Base-by-base conservation (phyloP, 2,888 invertebrate genomes). In the Seira musarum region DNA sequence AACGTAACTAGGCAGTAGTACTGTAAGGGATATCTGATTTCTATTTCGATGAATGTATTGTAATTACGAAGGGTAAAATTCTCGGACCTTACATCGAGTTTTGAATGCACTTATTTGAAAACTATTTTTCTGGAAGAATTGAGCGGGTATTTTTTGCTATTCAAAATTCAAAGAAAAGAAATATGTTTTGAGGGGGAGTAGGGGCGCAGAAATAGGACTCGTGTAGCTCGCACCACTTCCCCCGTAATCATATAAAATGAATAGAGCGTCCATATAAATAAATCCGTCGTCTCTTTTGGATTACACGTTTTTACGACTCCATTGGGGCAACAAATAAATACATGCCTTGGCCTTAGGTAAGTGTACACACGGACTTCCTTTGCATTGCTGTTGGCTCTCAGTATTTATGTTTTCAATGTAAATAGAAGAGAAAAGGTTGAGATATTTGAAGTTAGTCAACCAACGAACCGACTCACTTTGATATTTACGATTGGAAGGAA, bases 281-380 rank as follows among this genome's bases (percentile, higher is more conserved):
- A 49, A 49, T 49, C 49, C 49, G 49, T n/a, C 49, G 13, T 49
- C 15, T 49, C 17, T 49, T 49, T n/a, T 49, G 49, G 49, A 49
- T 49, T 49, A 49, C 49, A 49, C 49, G 49, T 49, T 49, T 49
- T 49, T 49, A 49, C 49, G 49, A 49, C 49, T 49, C 49, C 49
- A 15, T 49, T 49, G 49, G 49, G 49, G 49, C 49, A 49, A 49
- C 49, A 8, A 49, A 49, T 49, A 49, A 8, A 49, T 49, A 13
- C 8, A 30, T 49, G 15, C 15, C 49, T 49, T 13, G 15, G 40
- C 6, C 40, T 8, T 40, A 13, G 5, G 40, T 40, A 13, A 8
- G 40, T 40, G 13, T 40, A 13, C 13, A 13, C 40, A 40, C 40
- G 40, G 6, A 8, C 40, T 40, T 40, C 6, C 40, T 13, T 40